phyloP scores from a whole-genome alignment of 1,140 invertebrate species.

The Drosophila truncata region DNA sequence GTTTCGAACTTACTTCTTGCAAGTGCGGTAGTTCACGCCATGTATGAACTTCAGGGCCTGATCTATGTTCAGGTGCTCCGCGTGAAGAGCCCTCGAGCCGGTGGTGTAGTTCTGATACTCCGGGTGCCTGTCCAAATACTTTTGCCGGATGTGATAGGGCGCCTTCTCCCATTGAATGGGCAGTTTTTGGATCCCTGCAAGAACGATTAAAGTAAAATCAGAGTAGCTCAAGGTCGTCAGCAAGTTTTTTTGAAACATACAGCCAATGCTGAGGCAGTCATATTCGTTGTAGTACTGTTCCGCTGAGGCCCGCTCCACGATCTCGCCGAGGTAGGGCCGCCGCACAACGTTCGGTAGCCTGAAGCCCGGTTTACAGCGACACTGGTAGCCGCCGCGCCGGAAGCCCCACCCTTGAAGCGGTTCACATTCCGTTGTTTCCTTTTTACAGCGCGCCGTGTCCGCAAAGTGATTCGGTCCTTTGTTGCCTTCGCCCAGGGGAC shows the following conservation, averaged over 20 bases:
- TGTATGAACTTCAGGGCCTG: slow-evolving; percentile 91
- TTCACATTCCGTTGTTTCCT: slow-evolving; percentile 98
- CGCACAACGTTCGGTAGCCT: slow-evolving; percentile 94
- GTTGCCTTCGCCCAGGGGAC: slow-evolving; percentile 95
- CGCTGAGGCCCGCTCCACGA: slow-evolving; percentile 95
- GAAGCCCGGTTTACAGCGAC: slow-evolving; percentile 95
- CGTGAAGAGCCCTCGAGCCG: slow-evolving; percentile 88
- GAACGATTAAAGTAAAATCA: accelerated
- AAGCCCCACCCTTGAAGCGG: slow-evolving; percentile 98
- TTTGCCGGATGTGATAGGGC: slow-evolving; percentile 88
- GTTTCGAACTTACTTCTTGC: slow-evolving; percentile 86
- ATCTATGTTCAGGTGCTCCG: slow-evolving; percentile 91
- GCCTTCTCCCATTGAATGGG: slow-evolving; percentile 92
- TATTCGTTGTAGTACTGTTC: slow-evolving; percentile 97
- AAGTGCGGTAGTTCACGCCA: slow-evolving; percentile 90
- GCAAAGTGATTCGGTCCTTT: slow-evolving; percentile 95
- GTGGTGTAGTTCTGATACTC: slow-evolving; percentile 90
- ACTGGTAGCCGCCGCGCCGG: slow-evolving; percentile 97
- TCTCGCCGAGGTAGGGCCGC: slow-evolving; percentile 96
- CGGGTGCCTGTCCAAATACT: slow-evolving; percentile 90
- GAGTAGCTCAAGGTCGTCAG: not conserved
- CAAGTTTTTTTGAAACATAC: slow-evolving; percentile 88
- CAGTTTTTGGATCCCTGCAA: slow-evolving; percentile 91
- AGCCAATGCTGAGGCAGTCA: slow-evolving; percentile 96
- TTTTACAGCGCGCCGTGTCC: slow-evolving; percentile 96